Percentiles rank a stretch among this genome's conserved stretches.
These are phyloP conservation scores for Pissodes strobi DNA, from an alignment of 1,140 invertebrate species.

Conservation along the genomic window DNA sequence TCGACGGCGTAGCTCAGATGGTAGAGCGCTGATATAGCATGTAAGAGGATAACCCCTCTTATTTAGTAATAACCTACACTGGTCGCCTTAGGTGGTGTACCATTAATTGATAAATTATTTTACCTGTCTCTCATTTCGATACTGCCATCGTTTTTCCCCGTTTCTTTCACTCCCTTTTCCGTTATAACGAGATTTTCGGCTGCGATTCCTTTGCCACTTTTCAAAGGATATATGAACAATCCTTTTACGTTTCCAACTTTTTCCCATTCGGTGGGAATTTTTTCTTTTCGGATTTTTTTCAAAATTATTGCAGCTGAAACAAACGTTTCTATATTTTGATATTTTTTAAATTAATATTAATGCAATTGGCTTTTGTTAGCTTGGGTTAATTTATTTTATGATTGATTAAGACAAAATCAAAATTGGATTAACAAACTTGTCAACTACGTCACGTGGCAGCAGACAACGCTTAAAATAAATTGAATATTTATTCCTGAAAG, in stretches of 20 bases:
- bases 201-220: slow-evolving; percentile 46
- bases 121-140: slow-evolving; percentile 45
- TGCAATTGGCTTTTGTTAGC: no score
- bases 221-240: slow-evolving; percentile 50
- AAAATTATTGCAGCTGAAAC: slow-evolving; percentile 2
- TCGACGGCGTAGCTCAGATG: no score
- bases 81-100: neutral
- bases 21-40: no score
- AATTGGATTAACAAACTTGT: no score
- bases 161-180: slow-evolving; percentile 38
- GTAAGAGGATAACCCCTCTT: no score
- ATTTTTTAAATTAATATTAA: no score
- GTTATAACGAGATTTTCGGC: slow-evolving; percentile 41
- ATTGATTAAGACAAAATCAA: no score
- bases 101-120: neutral
- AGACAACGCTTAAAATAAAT: no score
- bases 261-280: slow-evolving; percentile 41
- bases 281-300: slow-evolving; percentile 21
- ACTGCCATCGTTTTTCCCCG: slow-evolving; percentile 27
- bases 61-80: neutral
- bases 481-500: no score
- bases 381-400: no score
- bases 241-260: slow-evolving; percentile 43
- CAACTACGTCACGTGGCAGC: no score
- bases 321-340: no score